Percentiles rank a stretch among this genome's conserved stretches.
Evolutionary conservation across 2,113 vertebrate genomes (phyloP).

Genomic region (Copsychus sechellarum): DNA sequence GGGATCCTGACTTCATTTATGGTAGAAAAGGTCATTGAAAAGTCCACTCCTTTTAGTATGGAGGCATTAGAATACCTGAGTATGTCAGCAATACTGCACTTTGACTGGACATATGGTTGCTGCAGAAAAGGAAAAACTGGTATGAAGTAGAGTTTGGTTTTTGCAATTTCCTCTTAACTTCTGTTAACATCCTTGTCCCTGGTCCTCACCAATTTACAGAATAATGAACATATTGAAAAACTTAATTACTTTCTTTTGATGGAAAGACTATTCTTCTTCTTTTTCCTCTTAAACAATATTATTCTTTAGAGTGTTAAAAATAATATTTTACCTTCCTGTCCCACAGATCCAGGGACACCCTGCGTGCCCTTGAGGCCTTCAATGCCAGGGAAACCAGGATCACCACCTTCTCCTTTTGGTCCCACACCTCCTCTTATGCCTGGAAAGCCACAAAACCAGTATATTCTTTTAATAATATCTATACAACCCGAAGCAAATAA

Average conservation of each 20-base stretch:
- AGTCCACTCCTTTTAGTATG: not conserved
- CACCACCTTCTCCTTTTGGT: conserved; percentile 75
- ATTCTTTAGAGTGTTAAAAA: not conserved
- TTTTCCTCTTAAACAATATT: not conserved
- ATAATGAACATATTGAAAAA: not conserved
- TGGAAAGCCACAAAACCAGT: conserved; percentile 39
- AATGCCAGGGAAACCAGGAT: conserved; percentile 83
- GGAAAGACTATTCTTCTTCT: not conserved
- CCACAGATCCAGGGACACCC: conserved; percentile 79
- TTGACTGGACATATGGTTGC: not conserved
- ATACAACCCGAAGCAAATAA: not conserved
- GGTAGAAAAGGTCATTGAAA: not conserved
- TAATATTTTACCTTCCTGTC: conserved; percentile 75
- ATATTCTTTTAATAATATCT: not conserved
- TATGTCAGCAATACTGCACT: not conserved
- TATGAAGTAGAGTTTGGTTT: not conserved
- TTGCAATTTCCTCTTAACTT: not conserved
- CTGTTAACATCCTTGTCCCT: not conserved
- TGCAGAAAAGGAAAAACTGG: not conserved
- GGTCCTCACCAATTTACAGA: not conserved
- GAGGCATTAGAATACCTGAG: not conserved
- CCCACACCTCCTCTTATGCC: conserved; percentile 69
- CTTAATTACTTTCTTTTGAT: not conserved
- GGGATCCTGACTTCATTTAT: not conserved
- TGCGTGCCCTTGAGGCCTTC: conserved; percentile 76